Evolutionary conservation across 2,797 vertebrate species (phyloP), one percentile per base, ranked within the genome.

Genomic region (Clamator glandarius): DNA sequence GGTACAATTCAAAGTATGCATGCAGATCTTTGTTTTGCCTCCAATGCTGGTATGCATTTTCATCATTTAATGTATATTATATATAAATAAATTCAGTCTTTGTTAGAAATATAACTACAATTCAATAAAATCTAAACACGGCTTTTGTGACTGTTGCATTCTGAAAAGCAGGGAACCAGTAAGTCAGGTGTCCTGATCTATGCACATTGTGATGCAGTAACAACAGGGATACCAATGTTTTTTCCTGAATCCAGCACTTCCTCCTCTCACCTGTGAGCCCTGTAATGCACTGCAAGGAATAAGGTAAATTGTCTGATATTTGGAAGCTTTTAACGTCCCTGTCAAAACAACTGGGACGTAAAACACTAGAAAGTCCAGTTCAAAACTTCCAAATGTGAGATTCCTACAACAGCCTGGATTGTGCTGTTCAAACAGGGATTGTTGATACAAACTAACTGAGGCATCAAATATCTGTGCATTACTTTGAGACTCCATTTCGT

Each of bases 201-300:
- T 1, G 6, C 16, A n/a, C 4, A 29, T 5, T 23, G 2, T 2
- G 6, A 10, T 42, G 14, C 19, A 86, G 58, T 26, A 76, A 2
- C 31, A 61, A 26, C 23, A 28, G 13, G 7, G 9, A 62, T 5
- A 78, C 28, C 6, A 39, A 66, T 28, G 15, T 55, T 67, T 55
- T 67, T 70, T 62, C 62, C 31, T 24, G 18, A 80, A 82, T 28
- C 12, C 33, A 84, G 31, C 8, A 62, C 25, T 80, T 63, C 18
- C 11, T 84, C 26, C 39, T 78, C 62, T 75, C 5, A 77, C 12
- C 41, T 67, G 29, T 55, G 18, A 84, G 5, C 18, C 23, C 9
- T 15, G 4, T 18, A 44, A 57, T 5, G 26, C 28, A 41, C 10
- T 61, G 44, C 9, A 79, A 54, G 17, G 8, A 19, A 31, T 8